Percentiles rank a stretch among this genome's conserved stretches.
These are phyloP conservation scores for Gila orcuttii DNA, from an alignment of 2,113 vertebrate genomes.

Conservation along the genomic window DNA sequence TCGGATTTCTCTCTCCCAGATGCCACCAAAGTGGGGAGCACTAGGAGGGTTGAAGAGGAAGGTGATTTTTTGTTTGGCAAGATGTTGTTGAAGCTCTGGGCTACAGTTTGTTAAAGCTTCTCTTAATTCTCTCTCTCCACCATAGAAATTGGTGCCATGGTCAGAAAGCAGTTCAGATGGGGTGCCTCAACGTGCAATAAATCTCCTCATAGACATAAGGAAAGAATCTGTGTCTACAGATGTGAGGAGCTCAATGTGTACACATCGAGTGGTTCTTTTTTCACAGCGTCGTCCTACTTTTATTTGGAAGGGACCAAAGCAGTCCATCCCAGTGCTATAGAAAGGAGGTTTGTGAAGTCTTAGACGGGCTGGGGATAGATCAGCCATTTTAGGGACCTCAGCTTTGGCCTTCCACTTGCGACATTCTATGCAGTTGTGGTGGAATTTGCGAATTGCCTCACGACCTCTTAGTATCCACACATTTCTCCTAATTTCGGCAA, in stretches of 20 bases:
- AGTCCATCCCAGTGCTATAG: no score
- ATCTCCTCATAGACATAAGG: background rate
- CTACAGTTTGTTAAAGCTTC: background rate
- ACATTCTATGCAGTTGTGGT: background rate
- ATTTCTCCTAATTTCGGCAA: background rate
- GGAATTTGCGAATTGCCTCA: background rate
- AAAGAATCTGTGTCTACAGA: background rate
- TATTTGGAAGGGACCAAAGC: no score
- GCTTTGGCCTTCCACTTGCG: background rate
- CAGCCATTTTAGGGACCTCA: background rate
- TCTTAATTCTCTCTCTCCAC: background rate
- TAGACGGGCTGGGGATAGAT: no score
- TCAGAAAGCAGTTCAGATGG: background rate
- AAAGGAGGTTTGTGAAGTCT: no score
- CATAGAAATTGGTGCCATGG: background rate
- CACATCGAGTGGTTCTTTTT: no score
- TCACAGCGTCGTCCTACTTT: no score
- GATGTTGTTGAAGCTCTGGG: background rate
- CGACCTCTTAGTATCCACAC: background rate
- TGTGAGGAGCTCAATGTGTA: no score
- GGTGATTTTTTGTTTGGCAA: background rate
- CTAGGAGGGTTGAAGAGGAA: constrained; percentile 4
- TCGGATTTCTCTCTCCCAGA: no score
- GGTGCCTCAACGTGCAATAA: background rate
- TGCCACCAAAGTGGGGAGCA: no score